phyloP scores from a whole-genome alignment of 2,113 vertebrate genomes.

The Sapajus apella region DNA sequence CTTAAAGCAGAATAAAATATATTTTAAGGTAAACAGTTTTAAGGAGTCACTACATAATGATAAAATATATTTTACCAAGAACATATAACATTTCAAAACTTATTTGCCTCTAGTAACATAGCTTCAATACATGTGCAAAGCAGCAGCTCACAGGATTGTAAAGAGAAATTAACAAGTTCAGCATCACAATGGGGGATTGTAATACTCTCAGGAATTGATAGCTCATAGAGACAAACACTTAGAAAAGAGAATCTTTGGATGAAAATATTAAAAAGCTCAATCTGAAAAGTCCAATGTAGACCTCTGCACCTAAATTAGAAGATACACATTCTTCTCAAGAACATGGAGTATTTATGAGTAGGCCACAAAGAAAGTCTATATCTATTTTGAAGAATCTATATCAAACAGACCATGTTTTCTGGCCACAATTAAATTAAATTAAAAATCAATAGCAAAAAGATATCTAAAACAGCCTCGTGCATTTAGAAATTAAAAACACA shows the following conservation, averaged over 20 bases:
- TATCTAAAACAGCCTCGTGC: neutral
- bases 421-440: neutral
- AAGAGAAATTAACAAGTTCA: neutral
- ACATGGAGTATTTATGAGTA: neutral
- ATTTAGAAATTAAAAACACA: neutral
- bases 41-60: neutral
- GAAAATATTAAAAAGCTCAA: neutral
- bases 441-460: neutral
- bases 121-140: neutral
- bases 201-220: neutral
- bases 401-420: neutral
- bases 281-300: neutral
- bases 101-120: neutral
- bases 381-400: neutral
- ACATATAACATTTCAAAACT: neutral
- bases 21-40: conserved; percentile 17
- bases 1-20: neutral
- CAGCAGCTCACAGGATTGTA: neutral
- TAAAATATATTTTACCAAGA: neutral
- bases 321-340: neutral
- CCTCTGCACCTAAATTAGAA: neutral
- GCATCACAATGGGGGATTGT: neutral
- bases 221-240: neutral
- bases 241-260: neutral
- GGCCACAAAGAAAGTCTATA: neutral